These are phyloP conservation scores for Scomberomorus guttatus DNA, from an alignment of 2,797 vertebrate species.

Conservation along the genomic window DNA sequence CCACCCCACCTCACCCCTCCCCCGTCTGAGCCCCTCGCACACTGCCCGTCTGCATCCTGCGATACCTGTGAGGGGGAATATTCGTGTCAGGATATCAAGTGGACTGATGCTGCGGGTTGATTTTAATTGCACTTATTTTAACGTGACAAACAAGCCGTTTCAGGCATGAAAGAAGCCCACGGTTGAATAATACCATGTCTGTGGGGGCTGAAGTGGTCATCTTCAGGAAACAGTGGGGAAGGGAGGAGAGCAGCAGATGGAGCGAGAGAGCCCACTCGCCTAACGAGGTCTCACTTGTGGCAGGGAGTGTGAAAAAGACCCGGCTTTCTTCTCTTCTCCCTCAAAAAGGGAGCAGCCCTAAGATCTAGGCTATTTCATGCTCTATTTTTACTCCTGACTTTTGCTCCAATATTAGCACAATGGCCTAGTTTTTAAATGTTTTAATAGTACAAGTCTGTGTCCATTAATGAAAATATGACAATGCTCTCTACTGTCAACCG, in stretches of 20 bases:
- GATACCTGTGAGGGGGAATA: constrained; percentile 39
- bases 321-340: constrained; percentile 68
- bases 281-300: constrained; percentile 82
- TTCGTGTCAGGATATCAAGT: constrained; percentile 17
- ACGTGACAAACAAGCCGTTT: constrained; percentile 22
- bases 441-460: constrained; percentile 70
- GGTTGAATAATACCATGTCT: constrained; percentile 48
- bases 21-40: constrained; percentile 29
- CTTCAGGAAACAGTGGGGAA: constrained; percentile 58
- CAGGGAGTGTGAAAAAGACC: constrained; percentile 71
- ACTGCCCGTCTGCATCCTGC: constrained; percentile 49
- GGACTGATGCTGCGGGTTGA: not conserved
- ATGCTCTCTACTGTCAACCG: constrained; percentile 36
- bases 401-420: constrained; percentile 86
- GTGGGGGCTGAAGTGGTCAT: constrained; percentile 76
- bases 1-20: too few species aligned
- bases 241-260: constrained; percentile 75
- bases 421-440: constrained; percentile 84
- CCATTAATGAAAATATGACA: constrained; percentile 65
- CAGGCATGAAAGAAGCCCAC: not conserved
- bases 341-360: constrained; percentile 84
- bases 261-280: constrained; percentile 71
- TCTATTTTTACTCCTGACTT: constrained; percentile 86
- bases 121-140: constrained; percentile 28
- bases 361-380: constrained; percentile 85